Conservation (phyloP, 2,888 invertebrate genomes). For the Acanthosepion esculentum region DNA sequence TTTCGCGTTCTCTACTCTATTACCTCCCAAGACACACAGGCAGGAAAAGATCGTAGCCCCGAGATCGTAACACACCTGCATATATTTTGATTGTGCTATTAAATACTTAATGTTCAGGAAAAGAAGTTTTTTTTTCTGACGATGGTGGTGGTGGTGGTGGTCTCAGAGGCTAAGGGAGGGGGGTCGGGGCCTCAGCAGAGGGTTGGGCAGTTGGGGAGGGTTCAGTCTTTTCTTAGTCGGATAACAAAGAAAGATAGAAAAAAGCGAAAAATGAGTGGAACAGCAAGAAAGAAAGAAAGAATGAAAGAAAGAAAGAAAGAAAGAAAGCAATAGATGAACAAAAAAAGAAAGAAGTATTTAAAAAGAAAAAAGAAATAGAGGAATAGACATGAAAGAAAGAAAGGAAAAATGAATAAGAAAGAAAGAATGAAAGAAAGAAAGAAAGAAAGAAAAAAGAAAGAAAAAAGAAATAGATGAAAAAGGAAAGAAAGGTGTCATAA, state of each 20-base stretch:
- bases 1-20: background rate
- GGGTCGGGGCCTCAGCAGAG: background rate
- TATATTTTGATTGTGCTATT: constrained; percentile 33
- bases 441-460: no score
- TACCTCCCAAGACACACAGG: background rate
- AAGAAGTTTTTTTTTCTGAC: background rate
- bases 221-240: background rate
- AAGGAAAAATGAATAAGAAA: background rate
- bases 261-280: background rate
- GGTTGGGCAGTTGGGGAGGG: background rate
- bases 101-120: background rate
- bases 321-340: background rate
- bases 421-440: no score
- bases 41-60: constrained; percentile 18
- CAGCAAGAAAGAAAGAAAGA: background rate
- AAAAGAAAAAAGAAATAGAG: no score
- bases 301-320: background rate
- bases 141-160: background rate
- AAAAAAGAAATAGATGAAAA: no score
- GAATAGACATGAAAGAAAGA: no score
- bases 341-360: background rate
- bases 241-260: background rate
- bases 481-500: background rate
- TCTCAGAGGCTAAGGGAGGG: background rate
- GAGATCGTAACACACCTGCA: background rate